Conservation (phyloP, 2,113 vertebrate genomes). For the Python bivittatus region DNA sequence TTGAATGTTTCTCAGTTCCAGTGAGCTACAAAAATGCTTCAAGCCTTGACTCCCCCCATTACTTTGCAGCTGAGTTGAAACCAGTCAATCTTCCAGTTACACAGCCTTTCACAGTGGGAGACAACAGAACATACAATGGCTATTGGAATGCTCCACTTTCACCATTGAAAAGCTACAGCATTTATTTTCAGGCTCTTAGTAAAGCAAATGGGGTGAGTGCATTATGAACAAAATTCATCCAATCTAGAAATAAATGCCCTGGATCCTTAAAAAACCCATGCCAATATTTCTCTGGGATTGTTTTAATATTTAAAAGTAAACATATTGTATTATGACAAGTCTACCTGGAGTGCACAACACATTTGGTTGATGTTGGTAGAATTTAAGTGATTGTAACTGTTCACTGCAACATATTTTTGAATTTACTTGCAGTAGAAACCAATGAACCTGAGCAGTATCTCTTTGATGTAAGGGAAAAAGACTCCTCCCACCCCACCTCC, state of each 20-base stretch:
- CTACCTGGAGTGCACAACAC: not conserved
- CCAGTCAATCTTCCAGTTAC: constrained; percentile 86
- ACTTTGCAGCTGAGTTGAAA: constrained; percentile 91
- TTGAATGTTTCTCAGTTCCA: constrained; percentile 88
- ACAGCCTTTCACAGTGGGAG: constrained; percentile 93
- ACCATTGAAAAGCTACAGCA: constrained; percentile 96
- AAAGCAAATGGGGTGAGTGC: constrained; percentile 93
- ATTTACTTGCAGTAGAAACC: not conserved
- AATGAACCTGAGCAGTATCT: not conserved
- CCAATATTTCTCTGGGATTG: not conserved
- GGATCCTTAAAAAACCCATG: not conserved
- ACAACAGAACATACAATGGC: constrained; percentile 97
- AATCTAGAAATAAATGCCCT: not conserved
- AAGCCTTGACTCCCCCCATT: constrained; percentile 85
- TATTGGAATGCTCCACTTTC: constrained; percentile 97
- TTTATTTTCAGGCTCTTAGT: constrained; percentile 97
- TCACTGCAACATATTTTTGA: not conserved
- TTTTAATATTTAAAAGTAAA: not conserved
- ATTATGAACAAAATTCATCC: not conserved
- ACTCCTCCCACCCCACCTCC: not conserved
- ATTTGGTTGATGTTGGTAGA: not conserved
- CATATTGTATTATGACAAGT: not conserved
- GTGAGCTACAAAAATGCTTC: constrained; percentile 93
- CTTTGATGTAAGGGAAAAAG: not conserved
- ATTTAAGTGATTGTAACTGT: not conserved